Evolutionary conservation across 2,888 invertebrate species (phyloP), one percentile per base, ranked within the genome.

Genomic region (Idaea straminata): DNA sequence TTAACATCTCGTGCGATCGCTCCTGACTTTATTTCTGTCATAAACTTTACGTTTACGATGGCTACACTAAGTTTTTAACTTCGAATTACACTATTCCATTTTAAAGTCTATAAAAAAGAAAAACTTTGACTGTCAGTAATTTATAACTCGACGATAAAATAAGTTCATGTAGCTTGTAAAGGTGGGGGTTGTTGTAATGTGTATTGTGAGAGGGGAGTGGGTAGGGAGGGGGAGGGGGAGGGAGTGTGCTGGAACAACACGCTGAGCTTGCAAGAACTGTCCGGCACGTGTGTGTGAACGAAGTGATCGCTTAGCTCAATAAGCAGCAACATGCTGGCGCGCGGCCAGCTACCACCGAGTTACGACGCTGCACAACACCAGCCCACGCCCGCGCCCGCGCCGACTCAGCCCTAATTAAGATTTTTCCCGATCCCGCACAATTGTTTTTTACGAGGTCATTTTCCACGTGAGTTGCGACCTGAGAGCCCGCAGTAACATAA

Each of bases 351-450:
- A 68, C 68, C 65, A 66, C 71, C 65, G 66, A 69, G 72, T 83
- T 83, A 81, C 80, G 78, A 76, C 74, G 72, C 73, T 71, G 79
- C 79, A 78, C 78, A 74, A 74, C 77, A 75, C 7, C 47, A 7
- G 47, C 4, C 10, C 47, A 13, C 47, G 6, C 47, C 10, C 64
- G 71, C 67, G 67, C 38, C 13, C 72, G 75, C 76, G 76, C 75
- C 69, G 79, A 81, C 76, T 83, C 81, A 75, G 79, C 80, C 67
- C 78, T 81, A 80, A 84, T 83, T 85, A 84, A 85, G 83, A 84
- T 83, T 84, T 83, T 77, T 79, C 77, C 78, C 69, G 59, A 13
- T 61, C 4, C 25, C 59, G n/a, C 58, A 36, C n/a, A 62, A 58
- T 61, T 35, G 61, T 15, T 57, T 66, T 35, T 47, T 47, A 47